phyloP scores from a whole-genome alignment of 1,140 invertebrate genomes.

The Drosophila orosa region DNA sequence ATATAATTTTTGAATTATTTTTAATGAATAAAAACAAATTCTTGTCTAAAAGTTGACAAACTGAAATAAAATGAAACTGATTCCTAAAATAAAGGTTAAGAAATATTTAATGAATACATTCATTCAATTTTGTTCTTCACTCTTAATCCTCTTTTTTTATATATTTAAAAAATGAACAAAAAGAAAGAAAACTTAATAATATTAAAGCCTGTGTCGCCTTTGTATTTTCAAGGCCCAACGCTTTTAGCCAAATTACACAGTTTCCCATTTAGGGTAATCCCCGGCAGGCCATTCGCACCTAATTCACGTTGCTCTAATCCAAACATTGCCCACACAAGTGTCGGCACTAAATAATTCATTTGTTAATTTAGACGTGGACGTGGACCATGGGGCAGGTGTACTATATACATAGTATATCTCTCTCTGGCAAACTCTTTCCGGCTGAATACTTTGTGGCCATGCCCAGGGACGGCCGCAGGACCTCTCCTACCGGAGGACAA shows the following conservation, averaged over 20 bases:
- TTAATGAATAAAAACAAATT: too few species aligned
- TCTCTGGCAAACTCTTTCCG: conserved; percentile 28
- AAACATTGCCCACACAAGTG: conserved; percentile 74
- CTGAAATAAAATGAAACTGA: too few species aligned
- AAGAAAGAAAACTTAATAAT: not conserved
- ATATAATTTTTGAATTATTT: too few species aligned
- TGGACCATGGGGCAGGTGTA: not conserved
- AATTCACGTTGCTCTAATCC: conserved; percentile 71
- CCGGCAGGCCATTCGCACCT: conserved; percentile 75
- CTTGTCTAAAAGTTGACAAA: too few species aligned
- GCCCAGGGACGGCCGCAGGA: not conserved
- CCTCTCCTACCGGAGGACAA: conserved; percentile 11
- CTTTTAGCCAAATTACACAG: conserved; percentile 73
- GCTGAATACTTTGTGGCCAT: conserved; percentile 33
- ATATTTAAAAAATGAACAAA: not conserved
- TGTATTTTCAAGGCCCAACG: conserved; percentile 24
- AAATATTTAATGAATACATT: too few species aligned
- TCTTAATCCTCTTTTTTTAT: not conserved
- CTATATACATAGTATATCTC: not conserved
- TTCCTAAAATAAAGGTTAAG: too few species aligned
- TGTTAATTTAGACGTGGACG: conserved; percentile 76
- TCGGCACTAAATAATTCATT: conserved; percentile 78
- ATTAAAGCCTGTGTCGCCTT: not conserved
- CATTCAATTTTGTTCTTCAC: not conserved
- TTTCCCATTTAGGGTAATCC: conserved; percentile 72